Evolutionary conservation across 2,888 invertebrate species (phyloP), one percentile per base, ranked within the genome.

Genomic region (Caenorhabditis sulstoni): DNA sequence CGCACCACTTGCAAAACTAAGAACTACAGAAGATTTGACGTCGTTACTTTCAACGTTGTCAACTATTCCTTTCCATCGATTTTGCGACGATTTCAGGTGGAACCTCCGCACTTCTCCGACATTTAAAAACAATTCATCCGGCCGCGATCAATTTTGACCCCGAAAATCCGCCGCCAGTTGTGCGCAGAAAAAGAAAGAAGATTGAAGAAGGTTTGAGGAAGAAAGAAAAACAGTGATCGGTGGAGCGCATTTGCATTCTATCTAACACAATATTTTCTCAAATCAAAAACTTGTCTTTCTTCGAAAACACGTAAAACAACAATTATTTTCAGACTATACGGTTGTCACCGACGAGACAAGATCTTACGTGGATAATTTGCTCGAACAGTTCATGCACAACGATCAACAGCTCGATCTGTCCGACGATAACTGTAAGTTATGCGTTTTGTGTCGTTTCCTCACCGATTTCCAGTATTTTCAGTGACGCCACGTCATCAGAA

Each of bases 141-240:
- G 64, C 61, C 5, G 70, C 58, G 3, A 79, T 79, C 57, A 68
- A 79, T 22, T 73, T 73, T 22, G 78, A 79, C 22, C 78, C 78
- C 7, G 71, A 70, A 5, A 65, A 62, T 41, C 62, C 70, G 49
- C 77, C 70, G n/a, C 70, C 70, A 22, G 39, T 65, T 2, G 47
- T 44, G 16, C 37, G 77, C 5, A n/a, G 71, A 16, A 62, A 57
- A 16, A 58, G 65, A 2, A 77, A 71, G 49, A 68, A 55, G 45
- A 29, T 59, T 23, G 61, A 70, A 45, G 70, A 61, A 61, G 22
- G 1, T 2, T n/a, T n/a, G n/a, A n/a, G n/a, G n/a, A n/a, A n/a
- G n/a, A n/a, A n/a, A n/a, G n/a, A n/a, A n/a, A n/a, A n/a, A n/a
- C n/a, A n/a, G 3, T 29, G 16, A 23, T 16, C 66, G 16, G 18